Evolutionary conservation across 2,888 invertebrate species (phyloP), one percentile per base, ranked within the genome.

Genomic region (Tridacna gigas): DNA sequence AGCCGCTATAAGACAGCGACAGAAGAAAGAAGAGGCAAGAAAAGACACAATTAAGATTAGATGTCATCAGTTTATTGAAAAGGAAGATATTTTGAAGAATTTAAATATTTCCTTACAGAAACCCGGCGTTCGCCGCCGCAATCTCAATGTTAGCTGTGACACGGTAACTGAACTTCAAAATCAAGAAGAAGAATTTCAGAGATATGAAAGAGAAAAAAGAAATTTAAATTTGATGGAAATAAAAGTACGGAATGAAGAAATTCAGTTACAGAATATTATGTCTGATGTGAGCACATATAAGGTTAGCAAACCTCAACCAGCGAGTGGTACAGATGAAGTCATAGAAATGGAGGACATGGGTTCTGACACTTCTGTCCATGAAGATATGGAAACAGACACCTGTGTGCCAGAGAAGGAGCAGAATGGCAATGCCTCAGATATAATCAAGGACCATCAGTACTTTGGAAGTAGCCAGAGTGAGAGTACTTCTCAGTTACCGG

Each of bases 21-120:
- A 71, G 51, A 22, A 71, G 51, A 71, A 26, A 51, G 71, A 71
- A 26, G 51, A 71, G 51, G 51, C 51, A 20, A 15, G 51, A n/a
- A 71, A 51, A 25, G 71, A 48, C n/a, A 48, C 25, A 25, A 71
- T 71, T n/a, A 71, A 71, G 25, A 22, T 71, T 11, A 51, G 51
- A 51, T 71, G 71, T 25, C 48, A 71, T 25, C 45, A 51, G 47
- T 51, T 51, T 51, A 22, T 71, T n/a, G 5, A 48, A 48, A 71
- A 22, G 25, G 71, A 48, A 9, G 63, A 63, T n/a, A 13, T 63
- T n/a, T 13, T 63, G 63, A 63, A 22, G 63, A 63, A 63, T n/a
- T 63, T 63, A 22, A 9, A 63, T 22, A 25, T 63, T 63, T 13
- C 15, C 9, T 3, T 56, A 5, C 15, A 20, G 15, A 56, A 56